Conservation (phyloP, 2,888 invertebrate genomes). For the Silvanus unidentatus region DNA sequence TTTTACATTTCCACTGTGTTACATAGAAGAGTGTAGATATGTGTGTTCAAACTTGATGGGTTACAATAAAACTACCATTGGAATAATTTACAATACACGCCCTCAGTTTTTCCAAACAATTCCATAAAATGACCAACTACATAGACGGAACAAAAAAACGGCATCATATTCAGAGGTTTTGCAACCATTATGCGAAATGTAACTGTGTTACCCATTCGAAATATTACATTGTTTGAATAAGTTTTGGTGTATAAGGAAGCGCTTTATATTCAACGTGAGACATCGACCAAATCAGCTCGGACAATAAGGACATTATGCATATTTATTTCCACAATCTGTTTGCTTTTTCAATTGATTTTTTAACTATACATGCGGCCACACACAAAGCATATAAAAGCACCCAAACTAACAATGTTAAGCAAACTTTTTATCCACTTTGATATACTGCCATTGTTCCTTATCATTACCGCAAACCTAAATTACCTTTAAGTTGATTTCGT, state of each 20-base stretch:
- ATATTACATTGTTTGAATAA: neutral
- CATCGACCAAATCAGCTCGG: conserved; percentile 4
- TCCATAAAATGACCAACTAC: conserved; percentile 13
- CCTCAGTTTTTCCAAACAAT: conserved; percentile 21
- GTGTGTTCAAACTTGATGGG: conserved; percentile 20
- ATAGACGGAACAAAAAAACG: neutral
- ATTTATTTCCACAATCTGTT: conserved; percentile 7
- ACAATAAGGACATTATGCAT: conserved; percentile 2
- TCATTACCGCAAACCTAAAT: no score
- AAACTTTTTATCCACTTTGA: no score
- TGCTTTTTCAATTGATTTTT: no score
- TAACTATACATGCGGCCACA: no score
- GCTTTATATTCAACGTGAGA: conserved; percentile 21
- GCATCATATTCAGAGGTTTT: no score
- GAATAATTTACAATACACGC: conserved; percentile 25
- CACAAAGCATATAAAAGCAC: no score
- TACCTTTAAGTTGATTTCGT: no score
- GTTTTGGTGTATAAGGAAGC: conserved; percentile 16
- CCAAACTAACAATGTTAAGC: no score
- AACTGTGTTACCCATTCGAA: no score
- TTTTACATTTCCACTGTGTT: conserved; percentile 14
- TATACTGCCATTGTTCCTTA: no score
- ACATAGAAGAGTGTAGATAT: no score
- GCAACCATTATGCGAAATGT: no score
- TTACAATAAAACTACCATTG: conserved; percentile 21